Evolutionary conservation across 2,888 invertebrate species (phyloP), one percentile per base, ranked within the genome.

Genomic region (Nycteola revayana): DNA sequence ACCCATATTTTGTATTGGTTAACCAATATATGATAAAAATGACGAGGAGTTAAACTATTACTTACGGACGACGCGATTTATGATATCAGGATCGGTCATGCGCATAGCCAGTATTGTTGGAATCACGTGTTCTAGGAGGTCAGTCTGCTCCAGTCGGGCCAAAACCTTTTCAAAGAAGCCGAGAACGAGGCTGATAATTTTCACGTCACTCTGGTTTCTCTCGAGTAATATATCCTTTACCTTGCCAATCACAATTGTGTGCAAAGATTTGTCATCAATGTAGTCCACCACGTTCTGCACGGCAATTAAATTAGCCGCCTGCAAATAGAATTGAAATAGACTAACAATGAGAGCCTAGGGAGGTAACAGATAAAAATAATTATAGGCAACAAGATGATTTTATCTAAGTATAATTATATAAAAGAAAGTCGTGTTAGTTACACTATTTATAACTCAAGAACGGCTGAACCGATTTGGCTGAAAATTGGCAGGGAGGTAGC

Each of bases 31-130:
- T n/a, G n/a, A n/a, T n/a, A n/a, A n/a, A n/a, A n/a, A n/a, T n/a
- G n/a, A n/a, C n/a, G n/a, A n/a, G n/a, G n/a, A n/a, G n/a, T n/a
- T n/a, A n/a, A n/a, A n/a, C n/a, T n/a, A 14, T 14, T 88, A 96
- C 97, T 96, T 92, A 98, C 98, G 94, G 83, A 98, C 96, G 75
- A 97, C 94, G 75, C 96, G 93, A 74, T 94, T 91, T 51, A 96
- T 93, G 59, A 98, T 94, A 68, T 96, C 95, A 5, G 97, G 95
- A 76, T 98, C 97, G 49, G 93, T 93, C 28, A 97, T 91, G 45
- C 94, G 92, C 60, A 97, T 95, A 58, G 94, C 94, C 66, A 95
- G 94, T 18, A 98, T 90, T 49, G 98, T 91, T 0, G 98, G 98
- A 51, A 98, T 90, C 26, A 98, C 95, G 63, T 96, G 95, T 62